Base-by-base conservation (phyloP, 2,797 vertebrate species). In the Aldrovandia affinis region DNA sequence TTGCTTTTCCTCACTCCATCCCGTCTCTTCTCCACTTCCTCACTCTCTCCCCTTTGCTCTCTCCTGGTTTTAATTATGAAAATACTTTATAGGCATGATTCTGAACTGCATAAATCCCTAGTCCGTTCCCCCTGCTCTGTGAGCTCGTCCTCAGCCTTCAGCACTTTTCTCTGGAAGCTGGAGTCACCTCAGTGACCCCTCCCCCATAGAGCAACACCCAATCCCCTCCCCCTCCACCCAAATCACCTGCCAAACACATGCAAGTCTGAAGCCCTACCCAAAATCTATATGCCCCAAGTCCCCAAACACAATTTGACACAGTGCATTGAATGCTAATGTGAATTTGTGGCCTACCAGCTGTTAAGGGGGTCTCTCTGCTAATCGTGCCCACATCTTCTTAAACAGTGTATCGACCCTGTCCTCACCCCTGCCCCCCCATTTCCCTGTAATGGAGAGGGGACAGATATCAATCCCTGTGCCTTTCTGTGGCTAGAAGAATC, bases 51-150 rank as follows among this genome's bases (percentile, higher is more conserved):
- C n/a, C 30, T 70, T 30, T 33, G 3, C 65, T 70, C 30, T 42
- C 73, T n/a, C 10, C 73, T 77, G 73, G 39, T 44, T 77, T 77
- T 77, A 77, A 77, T 77, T 77, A 44, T n/a, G 39, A n/a, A 47
- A 44, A 77, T 20, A 47, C 42, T 77, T 47, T 42, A 44, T n/a
- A 47, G 73, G 39, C 22, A 47, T 47, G 8, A n/a, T 14, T 77
- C 42, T n/a, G 22, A 25, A 47, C 73, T 77, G 73, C n/a, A 77
- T 44, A 47, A 77, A 77, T 77, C 42, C 44, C 73, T 3, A 3
- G 3, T 22, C 18, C 68, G 22, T 47, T 77, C 0, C 42, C 47
- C 22, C 22, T 25, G 25, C 68, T 42, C 39, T 3, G 4, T 28
- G 73, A 42, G 42, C 42, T 47, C 1, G 42, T 44, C 39, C 7